Conservation (phyloP, 2,113 vertebrate species). For the Trochalopteron elliotii region DNA sequence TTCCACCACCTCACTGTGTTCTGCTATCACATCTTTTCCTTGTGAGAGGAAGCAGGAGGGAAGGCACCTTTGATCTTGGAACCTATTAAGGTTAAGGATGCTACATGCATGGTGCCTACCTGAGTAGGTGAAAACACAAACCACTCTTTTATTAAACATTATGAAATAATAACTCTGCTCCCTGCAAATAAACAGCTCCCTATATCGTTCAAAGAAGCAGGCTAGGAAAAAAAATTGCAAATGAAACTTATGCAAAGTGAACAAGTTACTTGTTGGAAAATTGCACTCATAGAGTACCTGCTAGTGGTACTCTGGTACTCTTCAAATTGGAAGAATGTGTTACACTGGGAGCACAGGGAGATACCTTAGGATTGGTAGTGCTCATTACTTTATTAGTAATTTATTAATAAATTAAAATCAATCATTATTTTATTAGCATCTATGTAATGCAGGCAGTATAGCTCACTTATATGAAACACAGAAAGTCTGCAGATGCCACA, state of each 20-base stretch:
- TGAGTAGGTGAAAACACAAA: background rate
- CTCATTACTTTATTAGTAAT: background rate
- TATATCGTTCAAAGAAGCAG: background rate
- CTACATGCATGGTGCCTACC: background rate
- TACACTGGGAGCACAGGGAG: background rate
- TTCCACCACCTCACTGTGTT: background rate
- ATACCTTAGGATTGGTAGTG: background rate
- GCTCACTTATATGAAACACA: background rate
- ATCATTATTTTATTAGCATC: background rate
- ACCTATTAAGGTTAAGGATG: background rate
- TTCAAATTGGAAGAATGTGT: background rate
- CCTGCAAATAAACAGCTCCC: background rate
- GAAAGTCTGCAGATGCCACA: background rate
- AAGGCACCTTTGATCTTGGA: background rate
- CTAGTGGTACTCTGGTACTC: background rate
- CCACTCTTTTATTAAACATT: background rate
- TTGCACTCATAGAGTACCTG: background rate
- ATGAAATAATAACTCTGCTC: background rate
- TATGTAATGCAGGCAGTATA: background rate
- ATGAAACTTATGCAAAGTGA: background rate
- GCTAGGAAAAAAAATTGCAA: background rate
- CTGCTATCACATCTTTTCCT: background rate
- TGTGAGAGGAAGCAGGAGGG: background rate
- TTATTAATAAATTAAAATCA: background rate
- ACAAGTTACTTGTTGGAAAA: background rate